Conservation (phyloP, 2,888 invertebrate species). For the Pachydiplax longipennis region DNA sequence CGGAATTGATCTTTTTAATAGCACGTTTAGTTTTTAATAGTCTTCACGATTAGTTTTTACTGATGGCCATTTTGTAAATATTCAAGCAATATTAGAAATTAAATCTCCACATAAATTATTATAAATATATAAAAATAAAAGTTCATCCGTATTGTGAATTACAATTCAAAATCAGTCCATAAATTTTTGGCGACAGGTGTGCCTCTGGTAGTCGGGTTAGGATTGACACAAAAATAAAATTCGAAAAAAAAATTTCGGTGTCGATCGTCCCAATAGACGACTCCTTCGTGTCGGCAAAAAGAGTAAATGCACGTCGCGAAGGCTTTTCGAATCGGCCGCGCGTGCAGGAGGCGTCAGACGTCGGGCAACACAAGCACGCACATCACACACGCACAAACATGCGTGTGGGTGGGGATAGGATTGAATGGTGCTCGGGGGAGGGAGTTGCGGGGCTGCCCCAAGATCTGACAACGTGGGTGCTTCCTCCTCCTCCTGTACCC, state of each 20-base stretch:
- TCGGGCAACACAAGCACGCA: neutral
- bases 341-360: neutral
- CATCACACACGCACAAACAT: neutral
- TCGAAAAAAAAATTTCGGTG: neutral
- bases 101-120: too few species aligned
- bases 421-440: conserved; percentile 7
- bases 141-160: too few species aligned
- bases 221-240: neutral
- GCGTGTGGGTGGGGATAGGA: conserved; percentile 4
- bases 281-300: neutral
- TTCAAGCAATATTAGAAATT: too few species aligned
- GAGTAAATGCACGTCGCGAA: neutral
- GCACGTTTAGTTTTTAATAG: too few species aligned
- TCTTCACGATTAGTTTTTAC: too few species aligned
- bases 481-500: neutral
- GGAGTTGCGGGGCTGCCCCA: neutral
- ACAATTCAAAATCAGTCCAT: too few species aligned
- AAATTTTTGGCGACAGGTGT: too few species aligned
- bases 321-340: neutral
- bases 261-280: neutral
- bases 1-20: too few species aligned
- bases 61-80: too few species aligned
- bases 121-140: too few species aligned
- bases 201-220: neutral
- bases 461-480: conserved; percentile 25